Evolutionary conservation across 2,888 invertebrate species (phyloP), one percentile per base, ranked within the genome.

Genomic region (Acleris laterana): DNA sequence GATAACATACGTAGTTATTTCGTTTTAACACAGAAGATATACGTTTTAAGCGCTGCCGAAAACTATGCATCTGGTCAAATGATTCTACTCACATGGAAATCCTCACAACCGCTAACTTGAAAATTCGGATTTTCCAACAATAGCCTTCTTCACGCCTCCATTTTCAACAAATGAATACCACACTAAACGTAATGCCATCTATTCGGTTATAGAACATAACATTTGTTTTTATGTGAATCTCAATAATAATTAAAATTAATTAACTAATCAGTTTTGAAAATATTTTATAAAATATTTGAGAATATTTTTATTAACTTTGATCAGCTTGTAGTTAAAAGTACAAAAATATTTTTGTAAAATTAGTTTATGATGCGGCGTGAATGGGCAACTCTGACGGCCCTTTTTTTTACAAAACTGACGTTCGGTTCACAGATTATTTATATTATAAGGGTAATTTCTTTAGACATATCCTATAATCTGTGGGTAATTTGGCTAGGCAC

Each of bases 101-200:
- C 75, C 74, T 77, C 80, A 80, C 83, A 88, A 85, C 85, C 79
- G 83, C 84, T 77, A 90, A 89, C 85, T 85, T 86, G 87, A 89
- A 90, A 88, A 88, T 83, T 80, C 72, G 74, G 81, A 80, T 81
- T 83, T 85, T 87, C 80, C 85, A 83, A 87, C 87, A 85, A 86
- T 81, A 84, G 82, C 81, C 84, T 78, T 81, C 87, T 88, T 92
- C 89, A 90, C 88, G 87, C 87, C 88, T 87, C 90, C 92, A 93
- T 92, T 89, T 92, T 88, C 89, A 88, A 92, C 90, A 92, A 91
- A 90, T 91, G 92, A 92, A 88, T 87, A 85, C 77, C 80, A 76
- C 80, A 76, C 64, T 71, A 71, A 72, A 80, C 77, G 83, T 83
- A 84, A 81, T 68, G 66, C 63, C 67, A 62, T 61, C 58, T 51